Conservation (phyloP, 2,113 vertebrate genomes). For the Oceanodroma tethys region DNA sequence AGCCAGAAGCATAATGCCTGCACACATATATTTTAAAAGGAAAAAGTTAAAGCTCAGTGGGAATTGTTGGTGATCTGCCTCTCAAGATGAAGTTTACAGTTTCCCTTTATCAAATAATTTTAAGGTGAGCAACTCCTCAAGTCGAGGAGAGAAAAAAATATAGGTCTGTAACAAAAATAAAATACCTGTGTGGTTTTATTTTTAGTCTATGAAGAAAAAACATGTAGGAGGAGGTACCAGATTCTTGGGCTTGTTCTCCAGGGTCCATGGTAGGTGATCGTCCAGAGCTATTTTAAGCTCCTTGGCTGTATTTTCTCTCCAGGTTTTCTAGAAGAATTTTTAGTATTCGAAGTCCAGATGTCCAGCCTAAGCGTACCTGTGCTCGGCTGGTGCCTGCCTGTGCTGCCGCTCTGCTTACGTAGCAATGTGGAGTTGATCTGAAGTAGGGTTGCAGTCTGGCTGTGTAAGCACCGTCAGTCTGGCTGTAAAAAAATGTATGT, state of each 20-base stretch:
- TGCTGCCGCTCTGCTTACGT: not conserved
- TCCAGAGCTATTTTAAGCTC: not conserved
- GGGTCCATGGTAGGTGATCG: not conserved
- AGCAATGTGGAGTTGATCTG: fast-evolving
- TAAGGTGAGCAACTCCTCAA: not conserved
- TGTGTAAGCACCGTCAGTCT: not conserved
- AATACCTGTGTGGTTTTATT: not conserved
- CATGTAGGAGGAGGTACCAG: not conserved
- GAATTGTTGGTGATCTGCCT: constrained; percentile 17
- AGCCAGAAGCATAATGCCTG: constrained; percentile 11
- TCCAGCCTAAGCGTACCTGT: not conserved
- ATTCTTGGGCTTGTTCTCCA: not conserved
- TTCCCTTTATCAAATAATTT: constrained; percentile 31
- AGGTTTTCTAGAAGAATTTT: not conserved
- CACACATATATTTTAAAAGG: not conserved
- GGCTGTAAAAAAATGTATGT: fast-evolving
- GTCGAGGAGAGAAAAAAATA: not conserved
- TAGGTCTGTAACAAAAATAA: not conserved
- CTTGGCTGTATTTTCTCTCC: not conserved
- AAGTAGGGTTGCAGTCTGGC: fast-evolving
- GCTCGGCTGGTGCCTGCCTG: not conserved
- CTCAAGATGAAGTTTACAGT: not conserved
- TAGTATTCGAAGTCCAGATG: not conserved
- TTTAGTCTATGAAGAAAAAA: not conserved
- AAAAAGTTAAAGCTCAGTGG: constrained; percentile 10